Evolutionary conservation across 2,797 vertebrate species (phyloP), one percentile per base, ranked within the genome.

Genomic region (Salmo trutta): DNA sequence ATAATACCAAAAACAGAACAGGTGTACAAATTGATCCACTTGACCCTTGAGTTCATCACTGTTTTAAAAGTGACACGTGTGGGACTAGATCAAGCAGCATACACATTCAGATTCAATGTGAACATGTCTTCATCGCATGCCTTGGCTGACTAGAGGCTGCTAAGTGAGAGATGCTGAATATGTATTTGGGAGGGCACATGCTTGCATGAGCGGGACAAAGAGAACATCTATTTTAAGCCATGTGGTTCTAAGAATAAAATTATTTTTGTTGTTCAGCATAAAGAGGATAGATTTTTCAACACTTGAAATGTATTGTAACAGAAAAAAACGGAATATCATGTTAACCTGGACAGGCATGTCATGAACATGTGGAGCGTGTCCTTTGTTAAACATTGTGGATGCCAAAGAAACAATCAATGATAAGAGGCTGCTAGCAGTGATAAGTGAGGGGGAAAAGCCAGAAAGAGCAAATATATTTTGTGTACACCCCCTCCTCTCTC

Each of bases 261-360:
- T 83, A 19, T 29, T 24, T 52, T 75, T 36, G 17, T 51, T 77
- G 1, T 21, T 66, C 27, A 66, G 15, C 27, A 66, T 15, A 29
- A 66, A 66, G 64, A 27, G 12, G 3, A 66, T 66, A 1, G 64
- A 27, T 7, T 10, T 14, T 65, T 65, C 12, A 27, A 10, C 7
- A 14, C 10, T 14, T 15, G 2, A 65, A 62, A 68, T 5, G 78
- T 84, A 83, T 70, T 85, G 86, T 89, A 89, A 87, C 59, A 12
- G 15, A 82, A 81, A 85, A 87, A 87, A 90, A 90, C 88, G 62
- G 87, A 86, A 88, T 81, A 87, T 87, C 86, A 88, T 82, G 71
- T 82, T 85, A 62, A 72, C 73, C 73, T 52, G 56, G 74, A 54
- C 7, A 56, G 31, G 24, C 79, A 82, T 84, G 85, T 84, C 86